Evolutionary conservation across 2,797 vertebrate genomes (phyloP), one percentile per base, ranked within the genome.

Genomic region (Thalassophryne amazonica): DNA sequence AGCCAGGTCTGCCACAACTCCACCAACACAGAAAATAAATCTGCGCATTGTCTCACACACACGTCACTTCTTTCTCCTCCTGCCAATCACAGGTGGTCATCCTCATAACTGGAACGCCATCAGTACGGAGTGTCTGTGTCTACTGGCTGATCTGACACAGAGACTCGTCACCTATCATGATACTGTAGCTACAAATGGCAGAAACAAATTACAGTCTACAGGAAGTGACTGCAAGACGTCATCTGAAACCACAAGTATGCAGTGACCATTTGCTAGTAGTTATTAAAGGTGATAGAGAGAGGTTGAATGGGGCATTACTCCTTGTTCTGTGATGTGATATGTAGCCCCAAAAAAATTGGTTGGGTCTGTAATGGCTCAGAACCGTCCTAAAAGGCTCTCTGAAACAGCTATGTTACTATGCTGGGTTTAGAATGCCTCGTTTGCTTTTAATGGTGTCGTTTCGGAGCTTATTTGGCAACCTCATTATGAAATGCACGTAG

Each of bases 41-140:
- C 7, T 27, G 19, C 1, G 42, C 2, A 16, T 10, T 56, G 2
- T 34, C n/a, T 5, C 31, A 19, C 18, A 23, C 29, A 25, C 17
- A n/a, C n/a, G n/a, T n/a, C n/a, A n/a, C n/a, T n/a, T n/a, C 2
- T 10, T 15, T 27, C 22, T 0, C 8, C 20, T 21, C 7, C 4
- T 7, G 12, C 58, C 23, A 34, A 11, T 76, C 7, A 31, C 73
- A 99, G 97, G 97, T 60, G 96, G 97, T 17, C 97, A 98, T 73
- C 93, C 97, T 3, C 93, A 99, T 68, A 96, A 94, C 66, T 99
- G 97, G 97, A 92, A 92, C 18, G 92, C 94, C 3, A 89, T 99
- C 76, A 95, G 92, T 43, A 87, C 76, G 38, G 95, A 95, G 74
- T 99, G 97, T 73, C 69, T 99, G 78, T 91, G 78, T 52, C 86